phyloP scores from a whole-genome alignment of 37 sponge, comb jelly and placozoan species.

The Eunapius fragilis region DNA sequence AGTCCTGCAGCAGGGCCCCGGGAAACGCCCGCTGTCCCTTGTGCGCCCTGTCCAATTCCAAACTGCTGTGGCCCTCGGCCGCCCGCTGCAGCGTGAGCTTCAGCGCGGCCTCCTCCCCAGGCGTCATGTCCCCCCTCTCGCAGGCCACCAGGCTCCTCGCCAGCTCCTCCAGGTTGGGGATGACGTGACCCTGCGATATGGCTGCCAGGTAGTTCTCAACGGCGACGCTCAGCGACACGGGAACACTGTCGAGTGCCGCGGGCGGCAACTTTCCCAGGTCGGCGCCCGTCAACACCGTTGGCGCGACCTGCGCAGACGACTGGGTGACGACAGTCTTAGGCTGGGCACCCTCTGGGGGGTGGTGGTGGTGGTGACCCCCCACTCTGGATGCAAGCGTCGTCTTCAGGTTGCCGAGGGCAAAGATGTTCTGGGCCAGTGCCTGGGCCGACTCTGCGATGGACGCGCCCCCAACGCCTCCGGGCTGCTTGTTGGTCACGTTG shows the following conservation, averaged over 20 bases:
- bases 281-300: background rate
- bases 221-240: slow-evolving; percentile 10
- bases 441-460: background rate
- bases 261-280: slow-evolving; percentile 27
- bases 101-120: background rate
- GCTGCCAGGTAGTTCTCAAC: background rate
- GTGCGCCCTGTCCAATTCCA: background rate
- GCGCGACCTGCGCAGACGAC: background rate
- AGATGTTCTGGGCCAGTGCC: background rate
- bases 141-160: background rate
- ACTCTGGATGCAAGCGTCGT: background rate
- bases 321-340: background rate
- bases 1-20: slow-evolving; percentile 35
- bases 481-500: background rate
- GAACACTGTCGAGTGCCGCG: slow-evolving; percentile 27
- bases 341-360: no score
- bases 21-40: slow-evolving; percentile 12
- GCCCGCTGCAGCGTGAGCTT: background rate
- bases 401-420: background rate
- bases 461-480: background rate
- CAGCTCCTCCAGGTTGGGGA: background rate
- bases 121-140: background rate
- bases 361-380: background rate
- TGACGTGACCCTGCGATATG: background rate
- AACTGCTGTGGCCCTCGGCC: background rate